A percentile compares a stretch with the other conserved stretches of the same genome.
Conservation (phyloP, 2,888 invertebrate species). For the Tubulanus polymorphus region DNA sequence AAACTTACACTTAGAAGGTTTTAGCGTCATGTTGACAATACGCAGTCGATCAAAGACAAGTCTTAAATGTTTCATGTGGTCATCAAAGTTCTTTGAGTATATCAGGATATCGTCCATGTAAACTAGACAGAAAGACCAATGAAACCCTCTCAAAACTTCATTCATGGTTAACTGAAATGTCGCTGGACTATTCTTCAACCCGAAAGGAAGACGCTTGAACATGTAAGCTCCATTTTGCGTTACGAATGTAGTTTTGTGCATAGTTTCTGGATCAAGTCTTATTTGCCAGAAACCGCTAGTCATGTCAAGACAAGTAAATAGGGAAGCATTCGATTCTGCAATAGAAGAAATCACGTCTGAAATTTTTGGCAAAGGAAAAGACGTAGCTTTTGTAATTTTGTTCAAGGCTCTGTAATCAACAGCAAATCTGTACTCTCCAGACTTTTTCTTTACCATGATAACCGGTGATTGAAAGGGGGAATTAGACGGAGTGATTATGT, state of each 20-base stretch:
- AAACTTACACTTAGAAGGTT: constrained; percentile 23
- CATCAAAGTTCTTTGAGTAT: constrained; percentile 18
- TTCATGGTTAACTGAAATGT: constrained; percentile 20
- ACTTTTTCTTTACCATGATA: constrained; percentile 18
- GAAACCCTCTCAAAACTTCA: constrained; percentile 15
- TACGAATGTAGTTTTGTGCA: constrained; percentile 21
- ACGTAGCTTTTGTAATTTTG: constrained; percentile 16
- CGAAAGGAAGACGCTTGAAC: constrained; percentile 23
- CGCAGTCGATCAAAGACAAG: constrained; percentile 17
- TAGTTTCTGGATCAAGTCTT: constrained; percentile 12
- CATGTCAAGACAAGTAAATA: constrained; percentile 19
- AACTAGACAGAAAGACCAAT: constrained; percentile 22
- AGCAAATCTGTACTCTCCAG: constrained; percentile 20
- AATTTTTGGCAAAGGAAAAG: constrained; percentile 18
- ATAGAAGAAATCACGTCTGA: constrained; percentile 18
- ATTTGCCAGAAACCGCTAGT: constrained; percentile 18
- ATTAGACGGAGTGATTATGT: constrained; percentile 19
- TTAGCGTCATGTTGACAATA: constrained; percentile 18
- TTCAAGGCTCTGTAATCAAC: constrained; percentile 20
- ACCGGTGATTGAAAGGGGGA: constrained; percentile 20
- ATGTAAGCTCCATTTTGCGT: constrained; percentile 18
- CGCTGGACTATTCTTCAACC: constrained; percentile 21
- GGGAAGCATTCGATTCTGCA: constrained; percentile 10
- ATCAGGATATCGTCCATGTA: constrained; percentile 26
- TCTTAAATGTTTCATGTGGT: constrained; percentile 19